These are phyloP conservation scores for Naja naja DNA, from an alignment of 2,113 vertebrate genomes.

Conservation along the genomic window DNA sequence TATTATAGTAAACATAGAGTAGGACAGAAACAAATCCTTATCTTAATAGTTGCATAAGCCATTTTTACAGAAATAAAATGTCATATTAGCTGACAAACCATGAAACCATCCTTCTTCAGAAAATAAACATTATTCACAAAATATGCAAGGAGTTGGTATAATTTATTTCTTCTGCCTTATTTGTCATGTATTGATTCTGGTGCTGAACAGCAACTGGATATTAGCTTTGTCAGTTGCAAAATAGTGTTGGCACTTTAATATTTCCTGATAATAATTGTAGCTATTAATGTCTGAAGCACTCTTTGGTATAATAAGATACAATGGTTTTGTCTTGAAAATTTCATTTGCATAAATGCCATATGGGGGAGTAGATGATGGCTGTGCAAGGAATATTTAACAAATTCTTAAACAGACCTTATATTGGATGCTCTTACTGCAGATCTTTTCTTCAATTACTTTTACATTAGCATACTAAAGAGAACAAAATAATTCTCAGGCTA, in stretches of 20 bases:
- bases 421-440: conserved; percentile 3
- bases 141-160: not conserved
- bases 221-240: conserved; percentile 31
- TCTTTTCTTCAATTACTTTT: not conserved
- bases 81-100: too few species aligned
- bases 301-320: conserved; percentile 25
- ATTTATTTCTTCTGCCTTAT: conserved; percentile 7
- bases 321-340: conserved; percentile 22
- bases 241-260: conserved; percentile 24
- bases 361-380: conserved; percentile 6
- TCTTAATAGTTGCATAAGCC: not conserved
- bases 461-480: not conserved
- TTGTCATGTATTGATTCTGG: conserved; percentile 23
- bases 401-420: not conserved
- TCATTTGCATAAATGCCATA: not conserved
- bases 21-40: not conserved
- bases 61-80: not conserved
- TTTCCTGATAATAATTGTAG: conserved; percentile 36
- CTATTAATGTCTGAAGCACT: conserved; percentile 27
- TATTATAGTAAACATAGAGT: not conserved
- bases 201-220: conserved; percentile 38
- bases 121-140: conserved; percentile 25
- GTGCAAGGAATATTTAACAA: not conserved
- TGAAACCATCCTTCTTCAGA: not conserved
- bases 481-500: not conserved